A percentile compares a stretch with the other conserved stretches of the same genome.
Evolutionary conservation across 2,113 vertebrate genomes (phyloP).

Genomic region (Turdus rufiventris): DNA sequence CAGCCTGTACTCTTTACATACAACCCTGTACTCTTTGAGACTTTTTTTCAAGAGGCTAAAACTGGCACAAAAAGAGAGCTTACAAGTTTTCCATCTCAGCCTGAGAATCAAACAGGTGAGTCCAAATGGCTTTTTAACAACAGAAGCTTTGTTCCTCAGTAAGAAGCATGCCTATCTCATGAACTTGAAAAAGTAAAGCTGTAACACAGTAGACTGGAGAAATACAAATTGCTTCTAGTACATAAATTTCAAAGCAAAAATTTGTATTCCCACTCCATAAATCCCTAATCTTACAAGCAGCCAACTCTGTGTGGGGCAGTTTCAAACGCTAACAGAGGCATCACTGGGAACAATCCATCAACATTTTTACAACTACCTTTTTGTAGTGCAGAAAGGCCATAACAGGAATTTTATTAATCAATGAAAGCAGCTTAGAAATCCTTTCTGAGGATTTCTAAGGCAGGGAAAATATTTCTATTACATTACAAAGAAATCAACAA

Average conservation of each 20-base stretch:
- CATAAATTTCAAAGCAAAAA: conserved; percentile 53
- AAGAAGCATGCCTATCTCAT: conserved; percentile 25
- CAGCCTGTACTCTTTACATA: background rate
- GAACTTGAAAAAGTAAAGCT: conserved; percentile 56
- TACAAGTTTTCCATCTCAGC: conserved; percentile 1
- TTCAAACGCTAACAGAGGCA: conserved; percentile 19
- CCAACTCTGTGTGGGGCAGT: background rate
- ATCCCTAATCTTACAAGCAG: background rate
- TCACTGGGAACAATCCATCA: background rate
- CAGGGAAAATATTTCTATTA: background rate
- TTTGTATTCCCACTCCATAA: background rate
- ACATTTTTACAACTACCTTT: conserved; percentile 28
- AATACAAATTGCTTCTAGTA: conserved; percentile 11
- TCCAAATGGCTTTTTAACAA: conserved; percentile 22
- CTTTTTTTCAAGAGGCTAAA: background rate
- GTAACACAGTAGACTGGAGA: conserved; percentile 31
- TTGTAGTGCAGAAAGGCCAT: background rate
- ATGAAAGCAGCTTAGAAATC: background rate
- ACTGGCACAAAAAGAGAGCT: background rate
- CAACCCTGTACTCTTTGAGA: background rate
- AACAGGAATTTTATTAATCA: background rate
- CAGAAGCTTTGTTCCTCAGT: conserved; percentile 24
- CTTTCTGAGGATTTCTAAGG: background rate
- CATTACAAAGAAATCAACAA: background rate
- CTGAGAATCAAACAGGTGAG: conserved; percentile 15